Evolutionary conservation across 2,113 vertebrate species (phyloP).

Genomic region (Empidonax traillii): DNA sequence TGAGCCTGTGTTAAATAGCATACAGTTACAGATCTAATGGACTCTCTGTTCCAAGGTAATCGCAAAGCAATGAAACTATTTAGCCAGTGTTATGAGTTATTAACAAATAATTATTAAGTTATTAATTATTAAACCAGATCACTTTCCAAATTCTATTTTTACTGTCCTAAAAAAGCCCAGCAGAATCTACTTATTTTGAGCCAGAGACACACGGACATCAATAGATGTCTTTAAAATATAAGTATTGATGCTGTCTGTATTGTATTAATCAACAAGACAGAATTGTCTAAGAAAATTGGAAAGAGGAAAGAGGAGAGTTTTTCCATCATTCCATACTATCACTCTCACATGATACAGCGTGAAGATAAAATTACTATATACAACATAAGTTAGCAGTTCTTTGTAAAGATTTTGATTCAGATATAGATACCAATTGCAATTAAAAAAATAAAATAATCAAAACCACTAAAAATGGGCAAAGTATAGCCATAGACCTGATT

Average conservation of each 20-base stretch:
- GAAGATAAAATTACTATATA: not conserved
- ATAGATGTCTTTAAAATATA: not conserved
- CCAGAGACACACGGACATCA: not conserved
- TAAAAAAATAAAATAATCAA: not conserved
- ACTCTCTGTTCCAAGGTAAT: not conserved
- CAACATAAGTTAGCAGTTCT: not conserved
- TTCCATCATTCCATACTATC: not conserved
- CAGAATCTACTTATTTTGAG: not conserved
- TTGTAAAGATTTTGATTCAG: not conserved
- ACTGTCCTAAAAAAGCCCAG: accelerated
- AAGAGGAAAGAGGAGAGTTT: not conserved
- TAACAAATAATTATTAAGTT: not conserved
- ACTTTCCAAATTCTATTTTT: not conserved
- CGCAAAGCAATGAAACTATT: not conserved
- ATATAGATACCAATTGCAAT: not conserved
- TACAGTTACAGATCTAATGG: not conserved
- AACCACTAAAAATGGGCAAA: not conserved
- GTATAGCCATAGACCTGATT: not conserved
- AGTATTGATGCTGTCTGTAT: not conserved
- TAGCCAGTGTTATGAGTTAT: not conserved
- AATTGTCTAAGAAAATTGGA: not conserved
- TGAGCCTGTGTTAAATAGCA: not conserved
- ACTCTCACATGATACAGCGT: not conserved
- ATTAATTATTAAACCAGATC: not conserved
- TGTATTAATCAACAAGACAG: not conserved